A percentile compares a stretch with the other conserved stretches of the same genome.
phyloP scores from a whole-genome alignment of 2,797 vertebrate genomes.

The Scolopax rusticola region DNA sequence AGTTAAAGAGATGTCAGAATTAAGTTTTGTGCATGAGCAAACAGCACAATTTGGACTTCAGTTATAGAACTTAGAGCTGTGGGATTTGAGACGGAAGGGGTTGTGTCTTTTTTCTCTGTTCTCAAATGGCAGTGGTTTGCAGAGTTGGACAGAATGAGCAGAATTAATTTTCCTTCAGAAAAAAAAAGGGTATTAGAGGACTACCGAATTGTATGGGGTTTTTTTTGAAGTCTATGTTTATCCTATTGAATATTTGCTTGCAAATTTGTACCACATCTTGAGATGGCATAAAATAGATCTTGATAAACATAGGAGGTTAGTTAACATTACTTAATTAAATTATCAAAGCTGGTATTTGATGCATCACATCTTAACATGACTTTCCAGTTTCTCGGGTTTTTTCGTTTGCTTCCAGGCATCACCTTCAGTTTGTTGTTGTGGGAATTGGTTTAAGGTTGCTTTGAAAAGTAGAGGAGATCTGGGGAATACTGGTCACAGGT shows the following conservation, averaged over 20 bases:
- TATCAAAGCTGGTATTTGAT: neutral
- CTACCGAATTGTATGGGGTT: neutral
- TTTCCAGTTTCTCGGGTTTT: neutral
- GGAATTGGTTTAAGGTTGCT: neutral
- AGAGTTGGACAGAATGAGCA: neutral
- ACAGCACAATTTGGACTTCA: neutral
- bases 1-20: neutral
- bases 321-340: neutral
- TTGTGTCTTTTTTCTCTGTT: neutral
- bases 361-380: fast-evolving
- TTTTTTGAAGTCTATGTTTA: neutral
- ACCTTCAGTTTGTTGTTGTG: neutral
- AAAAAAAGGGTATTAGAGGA: neutral
- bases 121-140: neutral
- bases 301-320: neutral
- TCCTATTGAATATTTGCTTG: neutral
- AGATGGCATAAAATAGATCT: neutral
- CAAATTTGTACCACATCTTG: neutral
- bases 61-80: neutral
- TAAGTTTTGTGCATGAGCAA: neutral
- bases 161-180: neutral
- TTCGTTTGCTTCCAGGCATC: neutral
- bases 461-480: neutral
- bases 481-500: neutral
- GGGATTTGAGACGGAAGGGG: neutral